Evolutionary conservation across 2,113 vertebrate genomes (phyloP).

Genomic region (Eublepharis macularius): DNA sequence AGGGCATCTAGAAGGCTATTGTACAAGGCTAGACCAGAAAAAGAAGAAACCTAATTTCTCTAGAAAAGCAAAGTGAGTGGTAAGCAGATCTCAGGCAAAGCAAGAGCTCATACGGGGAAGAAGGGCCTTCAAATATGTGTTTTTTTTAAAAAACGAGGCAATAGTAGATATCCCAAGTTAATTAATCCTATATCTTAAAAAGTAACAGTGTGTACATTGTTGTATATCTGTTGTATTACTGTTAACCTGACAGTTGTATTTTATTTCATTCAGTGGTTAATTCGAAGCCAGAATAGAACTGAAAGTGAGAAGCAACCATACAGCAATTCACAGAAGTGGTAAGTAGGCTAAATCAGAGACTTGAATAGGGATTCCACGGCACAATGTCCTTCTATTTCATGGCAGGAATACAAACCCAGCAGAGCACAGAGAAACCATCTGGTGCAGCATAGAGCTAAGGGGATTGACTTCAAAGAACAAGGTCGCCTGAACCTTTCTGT

Average conservation of each 20-base stretch:
- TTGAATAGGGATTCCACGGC: constrained; percentile 38
- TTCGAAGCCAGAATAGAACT: background rate
- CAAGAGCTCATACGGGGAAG: too few species aligned
- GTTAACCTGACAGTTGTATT: constrained; percentile 8
- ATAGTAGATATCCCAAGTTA: background rate
- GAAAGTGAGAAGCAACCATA: background rate
- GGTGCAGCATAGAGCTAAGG: constrained; percentile 39
- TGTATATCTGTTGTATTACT: background rate
- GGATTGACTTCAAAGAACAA: constrained; percentile 65
- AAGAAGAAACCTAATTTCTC: too few species aligned
- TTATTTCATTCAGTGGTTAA: background rate
- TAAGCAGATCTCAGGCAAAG: too few species aligned
- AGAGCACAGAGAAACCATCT: constrained; percentile 75
- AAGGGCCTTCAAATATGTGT: too few species aligned
- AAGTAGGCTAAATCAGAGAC: constrained; percentile 20
- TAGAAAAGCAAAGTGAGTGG: too few species aligned
- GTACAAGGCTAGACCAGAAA: too few species aligned
- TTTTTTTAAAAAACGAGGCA: background rate
- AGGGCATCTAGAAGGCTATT: too few species aligned
- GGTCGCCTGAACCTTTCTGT: constrained; percentile 60
- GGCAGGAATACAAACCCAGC: constrained; percentile 64
- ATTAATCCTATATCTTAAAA: background rate
- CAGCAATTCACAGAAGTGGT: background rate
- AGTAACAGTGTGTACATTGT: background rate
- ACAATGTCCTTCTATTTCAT: constrained; percentile 74